Evolutionary conservation across 2,888 invertebrate genomes (phyloP).

Genomic region (Epinotia nisella): DNA sequence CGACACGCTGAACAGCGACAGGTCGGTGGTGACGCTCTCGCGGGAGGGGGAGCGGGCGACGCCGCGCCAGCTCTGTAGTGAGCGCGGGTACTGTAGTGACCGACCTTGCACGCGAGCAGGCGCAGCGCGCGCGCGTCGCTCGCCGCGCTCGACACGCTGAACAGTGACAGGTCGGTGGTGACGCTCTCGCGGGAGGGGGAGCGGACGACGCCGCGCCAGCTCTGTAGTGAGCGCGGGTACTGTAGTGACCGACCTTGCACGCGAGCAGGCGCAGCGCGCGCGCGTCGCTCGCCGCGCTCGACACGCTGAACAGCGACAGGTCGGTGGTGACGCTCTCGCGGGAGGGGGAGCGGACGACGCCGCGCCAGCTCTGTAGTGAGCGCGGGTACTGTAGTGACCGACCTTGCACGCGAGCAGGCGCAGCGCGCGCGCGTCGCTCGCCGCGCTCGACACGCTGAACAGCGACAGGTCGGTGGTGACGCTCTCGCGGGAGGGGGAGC

Average conservation of each 20-base stretch:
- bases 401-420: constrained; percentile 59
- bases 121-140: constrained; percentile 75
- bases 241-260: constrained; percentile 83
- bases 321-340: constrained; percentile 94
- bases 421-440: constrained; percentile 75
- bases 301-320: constrained; percentile 90
- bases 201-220: constrained; percentile 80
- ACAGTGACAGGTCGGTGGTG: constrained; percentile 91
- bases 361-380: constrained; percentile 69
- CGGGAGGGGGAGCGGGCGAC: constrained; percentile 76
- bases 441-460: constrained; percentile 89
- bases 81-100: constrained; percentile 92
- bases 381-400: constrained; percentile 91
- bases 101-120: constrained; percentile 55
- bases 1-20: too few species aligned
- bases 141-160: constrained; percentile 88
- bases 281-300: constrained; percentile 84
- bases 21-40: too few species aligned
- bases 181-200: constrained; percentile 94
- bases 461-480: constrained; percentile 93
- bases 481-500: constrained; percentile 93
- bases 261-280: constrained; percentile 70
- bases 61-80: neutral
- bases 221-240: constrained; percentile 87
- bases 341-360: constrained; percentile 88